Percentiles rank a stretch among this genome's conserved stretches.
Conservation (phyloP, 2,888 invertebrate species). For the Lithophane semibrunnea region DNA sequence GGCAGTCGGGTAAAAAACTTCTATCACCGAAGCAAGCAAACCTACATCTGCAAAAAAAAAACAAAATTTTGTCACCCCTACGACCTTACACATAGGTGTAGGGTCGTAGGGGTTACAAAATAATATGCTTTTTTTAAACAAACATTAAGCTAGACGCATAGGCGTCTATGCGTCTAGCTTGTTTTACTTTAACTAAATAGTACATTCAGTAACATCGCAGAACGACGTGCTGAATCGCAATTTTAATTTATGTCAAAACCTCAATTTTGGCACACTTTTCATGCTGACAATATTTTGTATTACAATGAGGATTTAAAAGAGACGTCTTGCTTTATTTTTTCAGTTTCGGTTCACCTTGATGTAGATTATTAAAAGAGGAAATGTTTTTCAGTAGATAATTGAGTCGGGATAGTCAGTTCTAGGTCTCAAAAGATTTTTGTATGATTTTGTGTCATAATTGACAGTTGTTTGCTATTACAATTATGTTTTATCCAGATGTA, state of each 20-base stretch:
- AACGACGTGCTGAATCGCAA: slow-evolving; percentile 51
- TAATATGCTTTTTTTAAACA: too few relatives aligned
- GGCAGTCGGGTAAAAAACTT: neutral
- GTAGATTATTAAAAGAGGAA: slow-evolving; percentile 32
- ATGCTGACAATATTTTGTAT: slow-evolving; percentile 50
- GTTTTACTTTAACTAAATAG: slow-evolving; percentile 60
- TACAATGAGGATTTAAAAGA: slow-evolving; percentile 37
- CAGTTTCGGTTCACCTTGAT: neutral
- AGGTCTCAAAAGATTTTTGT: neutral
- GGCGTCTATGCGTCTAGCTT: slow-evolving; percentile 20
- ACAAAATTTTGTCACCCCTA: slow-evolving; percentile 52
- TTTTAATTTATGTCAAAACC: slow-evolving; percentile 62
- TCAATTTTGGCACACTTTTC: slow-evolving; percentile 47
- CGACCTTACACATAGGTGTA: neutral
- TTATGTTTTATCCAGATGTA: neutral
- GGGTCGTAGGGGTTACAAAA: too few relatives aligned
- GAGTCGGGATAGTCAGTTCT: neutral
- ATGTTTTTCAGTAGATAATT: slow-evolving; percentile 27
- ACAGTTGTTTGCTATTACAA: neutral
- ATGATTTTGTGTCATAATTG: neutral
- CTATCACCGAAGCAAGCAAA: neutral
- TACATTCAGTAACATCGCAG: slow-evolving; percentile 41
- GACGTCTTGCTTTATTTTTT: slow-evolving; percentile 22
- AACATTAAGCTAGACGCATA: too few relatives aligned
- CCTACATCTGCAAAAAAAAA: neutral